Conservation (phyloP, 2,113 vertebrate genomes). For the Nothocercus nigrocapillus region DNA sequence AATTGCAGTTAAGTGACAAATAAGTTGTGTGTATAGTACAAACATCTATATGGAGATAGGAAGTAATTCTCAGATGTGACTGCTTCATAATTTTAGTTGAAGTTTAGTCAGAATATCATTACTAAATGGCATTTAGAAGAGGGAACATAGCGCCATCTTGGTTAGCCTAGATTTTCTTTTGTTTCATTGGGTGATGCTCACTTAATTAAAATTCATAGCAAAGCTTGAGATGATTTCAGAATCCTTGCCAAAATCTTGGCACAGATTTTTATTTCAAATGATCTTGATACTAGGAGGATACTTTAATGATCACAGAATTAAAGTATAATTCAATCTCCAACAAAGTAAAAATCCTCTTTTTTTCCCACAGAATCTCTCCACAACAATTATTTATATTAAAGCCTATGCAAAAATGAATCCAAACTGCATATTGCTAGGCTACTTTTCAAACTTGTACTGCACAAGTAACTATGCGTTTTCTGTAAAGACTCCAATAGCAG, state of each 20-base stretch:
- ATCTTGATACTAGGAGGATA: background rate
- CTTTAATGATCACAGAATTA: background rate
- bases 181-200: background rate
- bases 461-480: background rate
- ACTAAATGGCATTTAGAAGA: background rate
- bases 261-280: background rate
- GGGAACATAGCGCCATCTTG: background rate
- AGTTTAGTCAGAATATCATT: background rate
- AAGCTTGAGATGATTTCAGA: background rate
- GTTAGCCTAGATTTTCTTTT: background rate
- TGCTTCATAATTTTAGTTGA: background rate
- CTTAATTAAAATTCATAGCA: background rate
- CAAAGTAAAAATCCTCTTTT: background rate
- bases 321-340: background rate
- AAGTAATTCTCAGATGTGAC: background rate
- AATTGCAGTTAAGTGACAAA: background rate
- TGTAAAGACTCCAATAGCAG: background rate
- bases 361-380: background rate
- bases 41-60: background rate
- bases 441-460: background rate
- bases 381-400: background rate
- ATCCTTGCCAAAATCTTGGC: background rate
- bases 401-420: background rate
- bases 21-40: rapidly evolving
- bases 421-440: background rate